Base-by-base conservation (phyloP, 2,113 vertebrate genomes). In the Morphnarchus princeps region DNA sequence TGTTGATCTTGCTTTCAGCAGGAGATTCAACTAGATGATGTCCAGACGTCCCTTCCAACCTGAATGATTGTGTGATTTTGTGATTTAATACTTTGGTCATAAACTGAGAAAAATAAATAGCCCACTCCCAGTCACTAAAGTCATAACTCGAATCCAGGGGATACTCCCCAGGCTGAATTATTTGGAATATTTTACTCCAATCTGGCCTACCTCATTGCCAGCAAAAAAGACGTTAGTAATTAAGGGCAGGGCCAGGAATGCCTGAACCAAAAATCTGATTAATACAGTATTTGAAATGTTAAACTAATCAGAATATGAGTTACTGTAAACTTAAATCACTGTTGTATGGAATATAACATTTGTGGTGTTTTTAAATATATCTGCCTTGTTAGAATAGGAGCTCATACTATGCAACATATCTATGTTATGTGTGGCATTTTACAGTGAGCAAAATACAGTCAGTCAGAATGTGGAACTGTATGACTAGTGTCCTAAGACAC, bases 21-120 rank as follows among this genome's bases (percentile, higher is more conserved):
- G 31, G 29, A 93, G 63, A n/a, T 77, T 93, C 63, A 83, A 52
- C 45, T 63, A 54, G 15, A 42, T 86, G 91, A 90, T 59, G 72
- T 93, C 29, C 47, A 54, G 83, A 81, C 17, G 7, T 87, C 50
- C 17, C 38, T 91, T 96, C 63, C 87, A 89, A 71, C 42, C 67
- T 90, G 91, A 91, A 84, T 78, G 74, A 77, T 77, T 65, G 47
- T 91, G 62, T 90, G 86, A 95, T 91, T 92, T 92, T 86, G 59
- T 87, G 62, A 95, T 97, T 91, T 97, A 92, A 92, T 97, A 96
- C 93, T 93, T 95, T 80, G 90, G 78, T 95, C 72, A 91, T 96
- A 97, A 96, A 93, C 83, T 62, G 79, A 91, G 90, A 94, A 97
- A 97, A 97, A 91, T 90, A 97, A 97, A 96, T 90, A 96, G 59